Evolutionary conservation across 2,113 vertebrate genomes (phyloP).

Genomic region (Mustela lutreola): DNA sequence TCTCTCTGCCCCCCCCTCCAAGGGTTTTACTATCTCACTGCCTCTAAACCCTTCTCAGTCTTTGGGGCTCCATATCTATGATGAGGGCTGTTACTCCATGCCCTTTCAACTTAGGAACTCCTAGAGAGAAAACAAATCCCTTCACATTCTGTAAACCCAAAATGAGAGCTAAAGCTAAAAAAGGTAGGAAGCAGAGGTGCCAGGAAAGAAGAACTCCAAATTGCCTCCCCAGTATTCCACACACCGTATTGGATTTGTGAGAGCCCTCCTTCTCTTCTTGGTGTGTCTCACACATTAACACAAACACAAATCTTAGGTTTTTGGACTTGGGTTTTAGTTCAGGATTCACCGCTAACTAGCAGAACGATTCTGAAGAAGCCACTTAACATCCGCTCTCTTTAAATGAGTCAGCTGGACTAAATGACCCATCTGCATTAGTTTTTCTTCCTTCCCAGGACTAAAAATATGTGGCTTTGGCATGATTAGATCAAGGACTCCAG

Average conservation of each 20-base stretch:
- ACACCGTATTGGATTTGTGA: background rate
- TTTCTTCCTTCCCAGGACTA: conserved; percentile 61
- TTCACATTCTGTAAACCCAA: conserved; percentile 14
- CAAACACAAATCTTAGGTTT: background rate
- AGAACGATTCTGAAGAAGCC: background rate
- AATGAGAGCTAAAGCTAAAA: background rate
- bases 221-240: background rate
- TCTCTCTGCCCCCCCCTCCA: background rate
- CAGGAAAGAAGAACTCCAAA: background rate
- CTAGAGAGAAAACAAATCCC: conserved; percentile 12
- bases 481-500: conserved; percentile 29
- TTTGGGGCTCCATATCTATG: background rate
- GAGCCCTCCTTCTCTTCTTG: background rate
- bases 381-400: conserved; percentile 35
- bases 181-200: background rate
- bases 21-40: background rate
- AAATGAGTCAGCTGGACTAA: conserved; percentile 52
- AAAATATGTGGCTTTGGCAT: conserved; percentile 48
- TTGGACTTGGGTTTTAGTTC: background rate
- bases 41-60: background rate
- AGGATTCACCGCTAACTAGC: background rate
- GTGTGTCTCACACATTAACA: background rate
- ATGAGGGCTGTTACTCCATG: background rate
- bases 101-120: background rate
- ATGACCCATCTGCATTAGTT: background rate